Evolutionary conservation across 2,888 invertebrate genomes (phyloP).

Genomic region (Chrysopilus asiliformis): DNA sequence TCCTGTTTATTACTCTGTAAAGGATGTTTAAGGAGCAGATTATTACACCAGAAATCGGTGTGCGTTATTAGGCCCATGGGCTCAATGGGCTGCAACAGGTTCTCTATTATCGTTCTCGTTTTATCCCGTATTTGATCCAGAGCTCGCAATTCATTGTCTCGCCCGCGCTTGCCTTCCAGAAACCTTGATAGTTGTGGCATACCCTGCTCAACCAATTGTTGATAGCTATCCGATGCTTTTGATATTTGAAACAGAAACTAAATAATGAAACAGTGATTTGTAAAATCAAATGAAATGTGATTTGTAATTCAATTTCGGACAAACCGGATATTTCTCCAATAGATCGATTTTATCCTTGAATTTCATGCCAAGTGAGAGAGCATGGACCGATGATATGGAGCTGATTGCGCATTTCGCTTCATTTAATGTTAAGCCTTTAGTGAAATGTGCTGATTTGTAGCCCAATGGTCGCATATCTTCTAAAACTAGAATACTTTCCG

Average conservation of each 20-base stretch:
- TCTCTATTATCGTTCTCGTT: slow-evolving; percentile 58
- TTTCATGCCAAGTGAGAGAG: slow-evolving; percentile 52
- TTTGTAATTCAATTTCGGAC: slow-evolving; percentile 4
- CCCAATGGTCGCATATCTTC: slow-evolving; percentile 51
- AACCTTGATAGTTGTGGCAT: slow-evolving; percentile 62
- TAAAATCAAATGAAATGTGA: slow-evolving; percentile 1
- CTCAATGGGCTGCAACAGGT: slow-evolving; percentile 54
- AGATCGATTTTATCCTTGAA: slow-evolving; percentile 35
- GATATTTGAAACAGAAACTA: slow-evolving; percentile 62
- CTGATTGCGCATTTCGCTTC: slow-evolving; percentile 56
- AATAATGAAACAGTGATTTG: not conserved
- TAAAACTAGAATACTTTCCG: slow-evolving; percentile 57
- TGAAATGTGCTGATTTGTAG: slow-evolving; percentile 20
- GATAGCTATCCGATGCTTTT: slow-evolving; percentile 65
- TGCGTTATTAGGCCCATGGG: slow-evolving; percentile 64
- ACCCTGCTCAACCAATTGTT: slow-evolving; percentile 62
- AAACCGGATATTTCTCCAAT: slow-evolving; percentile 22
- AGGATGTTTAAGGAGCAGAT: slow-evolving; percentile 50
- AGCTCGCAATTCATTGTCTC: slow-evolving; percentile 46
- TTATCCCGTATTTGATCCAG: slow-evolving; percentile 46
- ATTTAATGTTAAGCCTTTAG: slow-evolving; percentile 24
- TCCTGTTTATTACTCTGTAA: slow-evolving; percentile 30
- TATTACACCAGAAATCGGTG: slow-evolving; percentile 76
- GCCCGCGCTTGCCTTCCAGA: slow-evolving; percentile 49
- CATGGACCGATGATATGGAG: slow-evolving; percentile 59